Evolutionary conservation across 2,113 vertebrate species (phyloP).

Genomic region (Menura novaehollandiae): DNA sequence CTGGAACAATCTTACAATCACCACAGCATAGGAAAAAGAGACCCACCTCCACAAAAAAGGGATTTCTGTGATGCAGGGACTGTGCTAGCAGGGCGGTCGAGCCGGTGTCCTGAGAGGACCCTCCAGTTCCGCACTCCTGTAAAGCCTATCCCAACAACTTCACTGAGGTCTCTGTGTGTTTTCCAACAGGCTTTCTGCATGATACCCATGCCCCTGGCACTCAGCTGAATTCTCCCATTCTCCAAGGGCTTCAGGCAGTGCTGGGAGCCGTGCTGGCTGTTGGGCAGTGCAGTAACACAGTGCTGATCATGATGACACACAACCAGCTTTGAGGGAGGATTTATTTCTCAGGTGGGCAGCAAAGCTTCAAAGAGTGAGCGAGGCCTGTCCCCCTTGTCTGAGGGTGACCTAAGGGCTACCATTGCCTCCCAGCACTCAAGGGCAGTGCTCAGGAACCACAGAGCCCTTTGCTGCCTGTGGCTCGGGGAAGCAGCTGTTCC

Average conservation of each 20-base stretch:
- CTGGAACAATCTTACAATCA: not conserved
- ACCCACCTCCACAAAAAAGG: not conserved
- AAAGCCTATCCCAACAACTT: not conserved
- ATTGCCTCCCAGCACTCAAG: not conserved
- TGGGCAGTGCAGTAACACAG: not conserved
- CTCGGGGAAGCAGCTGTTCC: not conserved
- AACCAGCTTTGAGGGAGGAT: not conserved
- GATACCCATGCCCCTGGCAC: not conserved
- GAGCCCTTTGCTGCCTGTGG: not conserved
- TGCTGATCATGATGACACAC: fast-evolving
- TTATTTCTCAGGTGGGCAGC: not conserved
- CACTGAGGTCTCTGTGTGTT: not conserved
- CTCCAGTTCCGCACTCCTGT: not conserved
- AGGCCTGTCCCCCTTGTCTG: not conserved
- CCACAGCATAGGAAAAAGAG: not conserved
- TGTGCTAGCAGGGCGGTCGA: not conserved
- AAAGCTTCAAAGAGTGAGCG: not conserved
- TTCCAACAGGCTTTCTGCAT: not conserved
- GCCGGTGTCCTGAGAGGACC: not conserved
- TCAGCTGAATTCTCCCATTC: not conserved
- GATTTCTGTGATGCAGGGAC: not conserved
- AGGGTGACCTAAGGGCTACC: not conserved
- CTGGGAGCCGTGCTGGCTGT: not conserved
- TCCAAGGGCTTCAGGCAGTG: not conserved
- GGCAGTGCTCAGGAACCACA: not conserved